A percentile compares a stretch with the other conserved stretches of the same genome.
phyloP scores from a whole-genome alignment of 2,888 invertebrate genomes.

The Cosmopolites sordidus region DNA sequence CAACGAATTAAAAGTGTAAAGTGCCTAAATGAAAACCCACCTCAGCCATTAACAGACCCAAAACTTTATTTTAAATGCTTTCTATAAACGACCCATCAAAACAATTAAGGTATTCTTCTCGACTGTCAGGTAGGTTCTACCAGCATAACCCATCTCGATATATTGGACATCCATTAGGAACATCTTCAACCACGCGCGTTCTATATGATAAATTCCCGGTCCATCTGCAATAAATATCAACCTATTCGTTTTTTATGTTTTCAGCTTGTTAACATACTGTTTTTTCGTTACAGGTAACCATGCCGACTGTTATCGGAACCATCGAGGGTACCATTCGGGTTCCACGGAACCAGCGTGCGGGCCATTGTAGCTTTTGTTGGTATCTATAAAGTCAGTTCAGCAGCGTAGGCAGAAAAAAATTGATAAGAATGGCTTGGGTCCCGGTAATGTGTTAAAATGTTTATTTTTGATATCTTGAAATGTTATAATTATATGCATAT shows the following conservation, averaged over 20 bases:
- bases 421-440: neutral
- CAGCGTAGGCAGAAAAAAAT: neutral
- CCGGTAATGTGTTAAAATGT: no score
- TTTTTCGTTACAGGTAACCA: constrained; percentile 46
- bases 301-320: constrained; percentile 39
- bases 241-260: constrained; percentile 31
- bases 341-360: neutral
- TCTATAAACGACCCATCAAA: no score
- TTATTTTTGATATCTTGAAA: no score
- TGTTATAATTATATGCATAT: no score
- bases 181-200: constrained; percentile 9
- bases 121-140: no score
- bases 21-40: no score
- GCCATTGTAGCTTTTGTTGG: constrained; percentile 9
- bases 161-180: constrained; percentile 4
- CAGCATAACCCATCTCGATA: no score
- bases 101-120: no score
- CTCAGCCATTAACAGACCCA: no score
- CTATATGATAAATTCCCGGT: constrained; percentile 17
- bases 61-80: no score
- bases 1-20: no score
- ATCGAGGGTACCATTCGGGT: constrained; percentile 20
- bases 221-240: constrained; percentile 16
- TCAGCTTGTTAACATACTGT: constrained; percentile 44
- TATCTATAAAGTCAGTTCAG: constrained; percentile 5